Percentiles rank a stretch among this genome's conserved stretches.
Evolutionary conservation across 2,888 invertebrate species (phyloP).

Genomic region (Melanotus villosus): DNA sequence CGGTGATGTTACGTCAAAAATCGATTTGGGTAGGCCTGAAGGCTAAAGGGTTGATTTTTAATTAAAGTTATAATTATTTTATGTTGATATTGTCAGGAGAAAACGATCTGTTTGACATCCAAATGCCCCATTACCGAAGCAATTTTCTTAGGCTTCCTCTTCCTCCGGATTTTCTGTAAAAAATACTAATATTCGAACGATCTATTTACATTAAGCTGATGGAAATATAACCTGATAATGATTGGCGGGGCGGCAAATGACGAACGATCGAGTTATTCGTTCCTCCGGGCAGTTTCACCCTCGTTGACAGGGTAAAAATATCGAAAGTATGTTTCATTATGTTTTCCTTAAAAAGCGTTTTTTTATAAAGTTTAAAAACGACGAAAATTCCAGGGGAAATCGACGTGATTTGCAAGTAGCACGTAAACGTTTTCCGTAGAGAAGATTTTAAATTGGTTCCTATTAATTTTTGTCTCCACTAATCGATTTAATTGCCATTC

Average conservation of each 20-base stretch:
- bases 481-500: conserved; percentile 44
- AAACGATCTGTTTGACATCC: conserved; percentile 18
- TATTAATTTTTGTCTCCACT: conserved; percentile 33
- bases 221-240: conserved; percentile 62
- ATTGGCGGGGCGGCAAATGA: conserved; percentile 60
- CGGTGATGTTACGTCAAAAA: too few relatives aligned
- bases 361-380: not conserved
- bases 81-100: conserved; percentile 20
- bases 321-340: conserved; percentile 45
- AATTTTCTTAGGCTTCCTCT: conserved; percentile 39
- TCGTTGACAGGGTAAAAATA: conserved; percentile 41
- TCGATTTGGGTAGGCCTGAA: too few relatives aligned
- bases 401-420: too few relatives aligned
- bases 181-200: conserved; percentile 53
- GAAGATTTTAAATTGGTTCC: conserved; percentile 20
- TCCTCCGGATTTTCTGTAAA: conserved; percentile 46
- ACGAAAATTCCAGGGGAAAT: not conserved
- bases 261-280: conserved; percentile 58
- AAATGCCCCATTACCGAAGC: conserved; percentile 35
- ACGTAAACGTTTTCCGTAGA: not conserved
- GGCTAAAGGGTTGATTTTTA: too few relatives aligned
- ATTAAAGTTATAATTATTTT: conserved; percentile 27
- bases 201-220: conserved; percentile 56
- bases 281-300: conserved; percentile 46
- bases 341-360: conserved; percentile 31